Percentiles rank a stretch among this genome's conserved stretches.
These are phyloP conservation scores for Cyphomyrus plagiostoma DNA, from an alignment of 2,113 vertebrate species.

Conservation along the genomic window DNA sequence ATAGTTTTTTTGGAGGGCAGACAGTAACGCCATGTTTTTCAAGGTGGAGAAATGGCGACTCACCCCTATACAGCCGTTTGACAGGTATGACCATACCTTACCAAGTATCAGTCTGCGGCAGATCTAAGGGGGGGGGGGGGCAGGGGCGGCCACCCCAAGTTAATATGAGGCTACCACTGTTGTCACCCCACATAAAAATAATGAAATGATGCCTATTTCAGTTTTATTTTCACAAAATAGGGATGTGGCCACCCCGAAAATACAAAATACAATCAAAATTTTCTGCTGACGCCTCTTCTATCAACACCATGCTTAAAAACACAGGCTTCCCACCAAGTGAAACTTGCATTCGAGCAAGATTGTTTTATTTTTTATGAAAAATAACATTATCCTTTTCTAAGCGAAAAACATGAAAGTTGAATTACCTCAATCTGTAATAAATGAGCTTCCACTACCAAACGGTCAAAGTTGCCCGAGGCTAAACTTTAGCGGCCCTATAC, in stretches of 20 bases:
- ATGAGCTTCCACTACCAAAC: neutral
- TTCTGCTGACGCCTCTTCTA: neutral
- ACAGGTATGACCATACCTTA: neutral
- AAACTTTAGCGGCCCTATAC: neutral
- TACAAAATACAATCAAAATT: neutral
- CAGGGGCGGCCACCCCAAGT: neutral
- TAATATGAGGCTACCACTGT: neutral
- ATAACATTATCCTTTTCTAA: neutral
- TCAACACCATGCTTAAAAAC: neutral
- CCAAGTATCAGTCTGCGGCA: neutral
- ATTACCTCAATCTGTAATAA: neutral
- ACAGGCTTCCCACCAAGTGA: neutral
- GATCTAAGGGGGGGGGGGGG: neutral
- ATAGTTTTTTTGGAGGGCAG: neutral
- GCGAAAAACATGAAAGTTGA: neutral
- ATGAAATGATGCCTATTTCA: neutral
- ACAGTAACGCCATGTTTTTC: neutral
- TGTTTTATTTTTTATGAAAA: neutral
- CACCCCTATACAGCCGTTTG: neutral
- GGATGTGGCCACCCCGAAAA: too few relatives aligned
- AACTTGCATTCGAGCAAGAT: neutral
- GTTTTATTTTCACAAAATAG: neutral
- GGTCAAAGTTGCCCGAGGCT: neutral
- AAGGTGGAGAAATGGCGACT: neutral
- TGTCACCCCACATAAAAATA: neutral